Evolutionary conservation across 2,888 invertebrate genomes (phyloP).

Genomic region (Athalia rosae): DNA sequence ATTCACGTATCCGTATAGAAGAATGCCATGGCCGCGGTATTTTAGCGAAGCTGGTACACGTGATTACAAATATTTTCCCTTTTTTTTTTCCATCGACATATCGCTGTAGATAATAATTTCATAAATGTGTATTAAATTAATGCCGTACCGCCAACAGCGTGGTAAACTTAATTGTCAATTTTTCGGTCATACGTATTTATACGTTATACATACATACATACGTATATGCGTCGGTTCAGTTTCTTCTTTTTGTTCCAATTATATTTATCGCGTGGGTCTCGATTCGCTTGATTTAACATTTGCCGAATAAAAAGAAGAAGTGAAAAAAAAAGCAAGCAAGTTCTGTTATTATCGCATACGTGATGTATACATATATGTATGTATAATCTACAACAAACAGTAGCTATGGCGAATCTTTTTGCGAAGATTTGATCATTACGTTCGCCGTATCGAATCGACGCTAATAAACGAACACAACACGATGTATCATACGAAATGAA

Average conservation of each 20-base stretch:
- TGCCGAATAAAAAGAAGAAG: neutral
- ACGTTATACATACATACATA: neutral
- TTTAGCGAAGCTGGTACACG: conserved; percentile 13
- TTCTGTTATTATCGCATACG: neutral
- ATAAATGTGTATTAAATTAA: no score
- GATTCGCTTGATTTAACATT: conserved; percentile 26
- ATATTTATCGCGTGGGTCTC: conserved; percentile 3
- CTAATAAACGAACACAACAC: conserved; percentile 1
- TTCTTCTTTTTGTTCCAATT: conserved; percentile 1
- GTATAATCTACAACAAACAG: neutral
- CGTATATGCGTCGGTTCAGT: neutral
- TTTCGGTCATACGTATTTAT: neutral
- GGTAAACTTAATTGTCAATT: neutral
- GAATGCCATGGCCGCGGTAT: conserved; percentile 38
- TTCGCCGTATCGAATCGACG: conserved; percentile 12
- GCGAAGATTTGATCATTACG: conserved; percentile 25
- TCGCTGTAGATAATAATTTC: neutral
- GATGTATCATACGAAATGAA: neutral
- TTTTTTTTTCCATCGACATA: conserved; percentile 8
- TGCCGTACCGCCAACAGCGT: no score
- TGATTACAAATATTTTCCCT: conserved; percentile 37
- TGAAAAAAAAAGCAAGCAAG: neutral
- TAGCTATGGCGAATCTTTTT: conserved; percentile 5
- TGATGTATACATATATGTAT: no score
- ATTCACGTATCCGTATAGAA: neutral